phyloP scores from a whole-genome alignment of 2,113 vertebrate species.

The Chrysochloris asiatica region DNA sequence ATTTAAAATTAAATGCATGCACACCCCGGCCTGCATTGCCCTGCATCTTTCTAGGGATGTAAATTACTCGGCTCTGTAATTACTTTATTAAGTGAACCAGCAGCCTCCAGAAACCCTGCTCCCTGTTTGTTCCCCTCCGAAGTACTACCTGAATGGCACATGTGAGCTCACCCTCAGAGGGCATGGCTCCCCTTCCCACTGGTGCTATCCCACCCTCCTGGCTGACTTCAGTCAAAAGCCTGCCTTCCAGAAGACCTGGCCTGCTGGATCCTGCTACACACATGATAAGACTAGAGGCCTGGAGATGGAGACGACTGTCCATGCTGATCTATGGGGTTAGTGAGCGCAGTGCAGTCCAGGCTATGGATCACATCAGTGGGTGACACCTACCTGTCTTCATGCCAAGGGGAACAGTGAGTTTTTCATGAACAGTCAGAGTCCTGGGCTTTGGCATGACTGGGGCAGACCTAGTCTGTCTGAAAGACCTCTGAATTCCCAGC shows the following conservation, averaged over 20 bases:
- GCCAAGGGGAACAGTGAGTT: neutral
- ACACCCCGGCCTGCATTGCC: slow-evolving; percentile 16
- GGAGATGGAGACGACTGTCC: neutral
- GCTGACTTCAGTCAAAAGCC: neutral
- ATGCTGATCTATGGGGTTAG: neutral
- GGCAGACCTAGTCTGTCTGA: neutral
- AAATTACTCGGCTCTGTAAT: slow-evolving; percentile 47
- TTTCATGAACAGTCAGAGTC: neutral
- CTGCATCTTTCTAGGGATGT: slow-evolving; percentile 70
- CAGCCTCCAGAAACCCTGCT: neutral
- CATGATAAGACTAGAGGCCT: neutral
- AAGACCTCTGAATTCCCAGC: neutral
- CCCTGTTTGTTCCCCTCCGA: neutral
- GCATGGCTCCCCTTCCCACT: neutral
- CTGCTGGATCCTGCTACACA: neutral
- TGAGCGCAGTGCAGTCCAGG: neutral
- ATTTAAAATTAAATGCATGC: slow-evolving; percentile 63
- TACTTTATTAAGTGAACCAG: slow-evolving; percentile 3
- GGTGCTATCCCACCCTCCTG: neutral
- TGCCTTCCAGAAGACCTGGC: neutral
- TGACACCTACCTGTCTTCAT: neutral
- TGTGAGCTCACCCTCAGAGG: neutral
- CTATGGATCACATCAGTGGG: neutral
- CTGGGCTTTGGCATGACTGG: neutral
- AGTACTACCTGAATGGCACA: neutral